Evolutionary conservation across 2,888 invertebrate species (phyloP), one percentile per base, ranked within the genome.

Genomic region (Anaspis maculata): DNA sequence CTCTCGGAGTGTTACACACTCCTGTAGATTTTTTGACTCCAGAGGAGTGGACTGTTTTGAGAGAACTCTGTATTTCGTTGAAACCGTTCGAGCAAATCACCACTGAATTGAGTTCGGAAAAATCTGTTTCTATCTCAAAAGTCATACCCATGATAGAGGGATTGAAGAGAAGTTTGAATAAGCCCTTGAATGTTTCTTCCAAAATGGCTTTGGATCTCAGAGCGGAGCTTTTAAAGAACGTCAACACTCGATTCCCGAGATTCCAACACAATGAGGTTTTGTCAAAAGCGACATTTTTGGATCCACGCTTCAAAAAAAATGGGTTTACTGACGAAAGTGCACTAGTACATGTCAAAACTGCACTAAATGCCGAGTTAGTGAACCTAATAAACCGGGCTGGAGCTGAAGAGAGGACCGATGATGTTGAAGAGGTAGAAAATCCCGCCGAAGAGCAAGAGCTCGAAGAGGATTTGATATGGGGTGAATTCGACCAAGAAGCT

Each of bases 61-160:
- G 9, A 34, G 34, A 33, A 11, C 5, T 26, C 9, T 11, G 12
- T 11, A 13, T 6, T 13, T 26, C 44, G 15, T 23, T 44, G 25
- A 4, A 19, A 2, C 38, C 36, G 7, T 43, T 39, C 26, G 39
- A 44, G 16, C 26, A 42, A 15, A 28, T 30, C 5, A 42, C 41
- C 7, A 34, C 34, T 30, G 28, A 28, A 2, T 14, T 43, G 3
- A 31, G 34, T 31, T 41, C 37, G 1, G 41, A 41, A 34, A 26
- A 34, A 6, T 39, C 42, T 27, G 11, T 15, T 13, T 35, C 43
- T 10, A 41, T 26, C 9, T 14, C 30, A 12, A 13, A 13, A 13
- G 26, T 26, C 6, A 26, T 26, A 13, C 13, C 13, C 3, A 3
- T 19, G 6, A 19, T 9, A 19, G 9, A 5, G 9, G 19, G 19